Base-by-base conservation (phyloP, 2,797 vertebrate species). In the Nannoperca obscura region DNA sequence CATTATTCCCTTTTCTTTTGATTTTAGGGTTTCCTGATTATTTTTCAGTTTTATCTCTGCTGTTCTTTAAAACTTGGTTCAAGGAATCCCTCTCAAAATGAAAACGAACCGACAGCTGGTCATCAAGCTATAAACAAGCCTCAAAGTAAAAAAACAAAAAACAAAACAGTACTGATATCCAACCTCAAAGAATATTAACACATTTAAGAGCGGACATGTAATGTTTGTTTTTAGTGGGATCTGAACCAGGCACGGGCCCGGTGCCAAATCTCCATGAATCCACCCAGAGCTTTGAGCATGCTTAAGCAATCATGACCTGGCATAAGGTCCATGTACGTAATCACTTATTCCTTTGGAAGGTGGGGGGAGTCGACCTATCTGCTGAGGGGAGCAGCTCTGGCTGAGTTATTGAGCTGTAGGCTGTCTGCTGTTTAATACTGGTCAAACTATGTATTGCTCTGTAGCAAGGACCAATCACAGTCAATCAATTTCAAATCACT, bases 241-340 rank as follows among this genome's bases (percentile, higher is more conserved):
- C 32, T 80, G 75, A 72, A 47, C 53, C 10, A 44, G 74, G 24
- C 13, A 36, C 0, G 0, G 61, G 55, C 40, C n/a, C 14, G 0
- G 19, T 0, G 75, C 79, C 84, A 85, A 66, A 87, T 71, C 82
- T 73, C 77, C 44, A 68, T 20, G 76, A 83, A 85, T 89, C 80
- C 83, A 86, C 82, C 76, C 64, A 50, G 76, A 86, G 83, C 83
- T 88, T 47, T 81, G 78, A 89, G 83, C 86, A 84, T 87, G 88
- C 87, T 89, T 91, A 82, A 90, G 88, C 87, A 90, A 91, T 92
- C 89, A 88, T 88, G 87, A 91, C 90, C 91, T 88, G 91, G 87
- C 91, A 92, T 84, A 86, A 91, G 91, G 91, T 90, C 86, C 84
- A 10, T 90, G 89, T 94, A 84, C 52, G 63, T 77, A 89, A 92